Percentiles rank a stretch among this genome's conserved stretches.
phyloP scores from a whole-genome alignment of 2,888 invertebrate species.

The Crossocerus cetratus region DNA sequence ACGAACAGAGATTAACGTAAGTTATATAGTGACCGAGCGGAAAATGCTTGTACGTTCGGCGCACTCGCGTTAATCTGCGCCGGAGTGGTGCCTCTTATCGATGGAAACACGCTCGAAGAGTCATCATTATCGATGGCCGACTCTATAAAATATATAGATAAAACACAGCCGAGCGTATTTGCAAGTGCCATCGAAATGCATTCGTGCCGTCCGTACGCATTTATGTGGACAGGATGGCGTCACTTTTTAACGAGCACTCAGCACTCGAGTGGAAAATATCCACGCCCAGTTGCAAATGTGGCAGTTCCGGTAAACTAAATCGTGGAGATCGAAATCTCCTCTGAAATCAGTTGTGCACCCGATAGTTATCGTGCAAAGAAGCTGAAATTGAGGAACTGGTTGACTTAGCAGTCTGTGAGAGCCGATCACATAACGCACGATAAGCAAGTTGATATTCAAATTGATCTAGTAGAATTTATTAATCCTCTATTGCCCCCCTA shows the following conservation, averaged over 20 bases:
- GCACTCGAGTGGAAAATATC: slow-evolving; percentile 24
- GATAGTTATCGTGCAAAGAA: neutral
- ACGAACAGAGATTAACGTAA: neutral
- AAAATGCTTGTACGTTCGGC: slow-evolving; percentile 11
- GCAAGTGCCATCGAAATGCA: slow-evolving; percentile 29
- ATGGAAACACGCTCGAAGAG: slow-evolving; percentile 35
- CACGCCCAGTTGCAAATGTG: slow-evolving; percentile 22
- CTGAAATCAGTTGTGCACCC: slow-evolving; percentile 15
- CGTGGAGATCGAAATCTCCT: slow-evolving; percentile 46
- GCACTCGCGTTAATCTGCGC: slow-evolving; percentile 38
- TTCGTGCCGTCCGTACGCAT: slow-evolving; percentile 7
- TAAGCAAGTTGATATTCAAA: neutral
- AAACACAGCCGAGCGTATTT: slow-evolving; percentile 35
- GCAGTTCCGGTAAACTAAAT: slow-evolving; percentile 46
- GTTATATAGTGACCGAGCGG: neutral
- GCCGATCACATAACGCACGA: neutral
- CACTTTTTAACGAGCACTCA: slow-evolving; percentile 22
- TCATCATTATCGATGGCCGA: slow-evolving; percentile 44
- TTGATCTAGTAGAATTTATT: neutral
- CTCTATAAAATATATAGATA: slow-evolving; percentile 43
- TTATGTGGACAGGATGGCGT: neutral
- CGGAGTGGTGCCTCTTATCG: slow-evolving; percentile 36
- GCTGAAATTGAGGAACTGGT: neutral
- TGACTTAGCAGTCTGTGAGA: neutral
- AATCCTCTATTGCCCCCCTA: neutral